phyloP scores from a whole-genome alignment of 2,888 invertebrate species.

The Macrosoma leucophasiata region DNA sequence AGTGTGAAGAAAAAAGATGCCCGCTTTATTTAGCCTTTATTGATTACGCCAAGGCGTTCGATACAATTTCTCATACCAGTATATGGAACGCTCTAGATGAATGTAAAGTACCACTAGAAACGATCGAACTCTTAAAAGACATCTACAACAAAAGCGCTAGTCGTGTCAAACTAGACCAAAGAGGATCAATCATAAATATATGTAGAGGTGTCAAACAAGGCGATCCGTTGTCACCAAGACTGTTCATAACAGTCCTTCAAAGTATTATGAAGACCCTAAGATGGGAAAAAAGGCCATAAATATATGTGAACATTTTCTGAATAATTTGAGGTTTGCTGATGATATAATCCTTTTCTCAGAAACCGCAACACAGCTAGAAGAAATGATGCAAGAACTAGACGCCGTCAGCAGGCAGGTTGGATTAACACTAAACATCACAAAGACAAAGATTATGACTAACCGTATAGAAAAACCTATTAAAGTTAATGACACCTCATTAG shows the following conservation, averaged over 20 bases:
- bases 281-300: slow-evolving; percentile 11
- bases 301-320: slow-evolving; percentile 9
- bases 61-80: slow-evolving; percentile 10
- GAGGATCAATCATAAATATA: slow-evolving; percentile 8
- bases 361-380: slow-evolving; percentile 5
- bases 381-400: slow-evolving; percentile 10
- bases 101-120: not conserved
- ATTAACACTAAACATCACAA: slow-evolving; percentile 3
- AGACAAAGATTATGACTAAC: slow-evolving; percentile 12
- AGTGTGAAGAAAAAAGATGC: slow-evolving; percentile 1
- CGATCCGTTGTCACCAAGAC: slow-evolving; percentile 15
- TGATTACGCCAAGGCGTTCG: slow-evolving; percentile 16
- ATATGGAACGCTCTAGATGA: slow-evolving; percentile 10
- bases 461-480: too few relatives aligned
- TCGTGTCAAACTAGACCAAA: slow-evolving; percentile 12
- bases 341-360: slow-evolving; percentile 12
- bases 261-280: slow-evolving; percentile 4
- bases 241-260: slow-evolving; percentile 15
- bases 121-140: slow-evolving; percentile 4
- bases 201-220: slow-evolving; percentile 15
- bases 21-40: slow-evolving; percentile 16
- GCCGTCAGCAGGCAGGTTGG: slow-evolving; percentile 2
- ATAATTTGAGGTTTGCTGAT: slow-evolving; percentile 11
- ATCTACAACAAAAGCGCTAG: slow-evolving; percentile 4
- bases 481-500: too few relatives aligned